Evolutionary conservation across 2,888 invertebrate species (phyloP).

Genomic region (Dascillus cervinus): DNA sequence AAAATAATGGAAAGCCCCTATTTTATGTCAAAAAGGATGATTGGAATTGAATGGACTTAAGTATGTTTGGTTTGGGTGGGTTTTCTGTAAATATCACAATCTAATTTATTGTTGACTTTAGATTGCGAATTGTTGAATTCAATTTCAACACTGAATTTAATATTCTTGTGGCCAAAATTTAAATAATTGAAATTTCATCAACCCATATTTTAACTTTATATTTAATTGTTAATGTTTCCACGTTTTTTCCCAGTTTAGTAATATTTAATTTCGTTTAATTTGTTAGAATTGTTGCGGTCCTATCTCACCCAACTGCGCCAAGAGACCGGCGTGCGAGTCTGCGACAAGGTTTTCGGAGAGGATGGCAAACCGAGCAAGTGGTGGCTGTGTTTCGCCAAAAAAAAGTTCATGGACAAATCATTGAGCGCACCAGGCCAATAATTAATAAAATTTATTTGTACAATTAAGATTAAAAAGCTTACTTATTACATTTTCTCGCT

Average conservation of each 20-base stretch:
- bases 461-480: too few relatives aligned
- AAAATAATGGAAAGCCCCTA: too few relatives aligned
- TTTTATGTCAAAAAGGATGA: too few relatives aligned
- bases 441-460: conserved; percentile 24
- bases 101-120: too few relatives aligned
- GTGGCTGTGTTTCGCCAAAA: conserved; percentile 99
- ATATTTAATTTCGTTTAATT: not conserved
- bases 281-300: conserved; percentile 78
- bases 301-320: conserved; percentile 93
- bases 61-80: too few relatives aligned
- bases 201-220: too few relatives aligned
- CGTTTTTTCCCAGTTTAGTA: not conserved
- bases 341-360: conserved; percentile 87
- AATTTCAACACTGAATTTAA: too few relatives aligned
- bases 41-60: too few relatives aligned
- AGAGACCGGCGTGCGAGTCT: conserved; percentile 86
- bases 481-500: conserved; percentile 19
- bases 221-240: conserved; percentile 1
- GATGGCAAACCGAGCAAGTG: conserved; percentile 97
- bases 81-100: too few relatives aligned
- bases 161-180: too few relatives aligned
- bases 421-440: conserved; percentile 82
- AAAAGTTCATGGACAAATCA: conserved; percentile 99
- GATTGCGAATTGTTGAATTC: too few relatives aligned
- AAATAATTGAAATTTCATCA: too few relatives aligned